phyloP scores from a whole-genome alignment of 2,797 vertebrate species.

The Tokudaia tokunoshimensis region DNA sequence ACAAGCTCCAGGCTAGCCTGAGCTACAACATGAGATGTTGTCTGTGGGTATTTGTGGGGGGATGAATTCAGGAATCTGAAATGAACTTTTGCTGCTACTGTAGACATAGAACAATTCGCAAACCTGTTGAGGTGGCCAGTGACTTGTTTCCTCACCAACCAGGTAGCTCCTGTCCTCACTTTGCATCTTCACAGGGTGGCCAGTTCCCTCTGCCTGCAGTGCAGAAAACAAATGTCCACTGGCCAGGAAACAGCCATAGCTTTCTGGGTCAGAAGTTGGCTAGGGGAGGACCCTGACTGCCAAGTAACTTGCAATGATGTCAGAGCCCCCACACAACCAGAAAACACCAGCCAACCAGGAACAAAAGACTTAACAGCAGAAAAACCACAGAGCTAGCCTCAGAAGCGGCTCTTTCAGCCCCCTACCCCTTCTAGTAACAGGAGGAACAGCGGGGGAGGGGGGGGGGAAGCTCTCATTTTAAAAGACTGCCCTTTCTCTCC shows the following conservation, averaged over 20 bases:
- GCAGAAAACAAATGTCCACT: conserved; percentile 68
- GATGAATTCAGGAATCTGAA: not conserved
- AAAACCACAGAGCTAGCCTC: conserved; percentile 36
- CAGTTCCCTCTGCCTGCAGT: conserved; percentile 72
- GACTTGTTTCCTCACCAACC: conserved; percentile 28
- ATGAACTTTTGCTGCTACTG: not conserved
- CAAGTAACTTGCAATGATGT: conserved; percentile 87
- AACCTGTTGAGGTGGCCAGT: conserved; percentile 40
- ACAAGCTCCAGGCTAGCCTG: not conserved
- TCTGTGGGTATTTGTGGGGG: not conserved
- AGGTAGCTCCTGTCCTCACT: accelerated
- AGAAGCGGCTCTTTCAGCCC: conserved; percentile 57
- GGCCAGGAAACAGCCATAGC: conserved; percentile 78
- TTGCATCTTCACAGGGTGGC: conserved; percentile 65
- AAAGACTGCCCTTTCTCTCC: not conserved
- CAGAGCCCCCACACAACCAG: conserved; percentile 85
- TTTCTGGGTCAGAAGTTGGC: conserved; percentile 86
- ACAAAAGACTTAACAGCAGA: conserved; percentile 80
- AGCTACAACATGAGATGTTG: not conserved
- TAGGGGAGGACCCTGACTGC: conserved; percentile 78
- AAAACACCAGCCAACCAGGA: conserved; percentile 85
- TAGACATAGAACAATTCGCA: not conserved
- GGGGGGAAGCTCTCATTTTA: conserved; percentile 54
- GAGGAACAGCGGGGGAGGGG: conserved; percentile 22
- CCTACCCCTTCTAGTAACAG: conserved; percentile 50